phyloP scores from a whole-genome alignment of 2,113 vertebrate genomes.

The Bubo blakistoni region DNA sequence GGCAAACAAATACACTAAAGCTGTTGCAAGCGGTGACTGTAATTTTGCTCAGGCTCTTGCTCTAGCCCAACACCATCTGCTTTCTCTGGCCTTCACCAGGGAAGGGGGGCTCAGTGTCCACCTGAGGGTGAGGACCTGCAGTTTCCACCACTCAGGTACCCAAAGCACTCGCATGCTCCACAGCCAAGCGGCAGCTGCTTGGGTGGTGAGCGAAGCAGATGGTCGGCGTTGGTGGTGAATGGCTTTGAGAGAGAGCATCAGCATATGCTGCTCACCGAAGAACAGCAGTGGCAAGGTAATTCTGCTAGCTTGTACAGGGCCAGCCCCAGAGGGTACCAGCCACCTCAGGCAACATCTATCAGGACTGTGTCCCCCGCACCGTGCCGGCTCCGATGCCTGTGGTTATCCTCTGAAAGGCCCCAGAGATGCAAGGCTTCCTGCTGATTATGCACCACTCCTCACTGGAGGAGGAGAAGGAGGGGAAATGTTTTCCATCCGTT shows the following conservation, averaged over 20 bases:
- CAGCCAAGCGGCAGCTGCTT: not conserved
- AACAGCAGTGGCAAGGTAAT: not conserved
- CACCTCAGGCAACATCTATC: not conserved
- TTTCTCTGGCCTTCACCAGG: not conserved
- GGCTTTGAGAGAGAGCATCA: not conserved
- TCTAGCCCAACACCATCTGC: not conserved
- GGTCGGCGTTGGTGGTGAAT: not conserved
- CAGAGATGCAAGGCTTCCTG: not conserved
- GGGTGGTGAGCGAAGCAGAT: not conserved
- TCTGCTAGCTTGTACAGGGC: not conserved
- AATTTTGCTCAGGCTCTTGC: not conserved
- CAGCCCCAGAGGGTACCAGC: not conserved
- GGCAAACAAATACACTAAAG: not conserved
- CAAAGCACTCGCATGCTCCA: fast-evolving
- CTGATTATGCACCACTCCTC: not conserved
- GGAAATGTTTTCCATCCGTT: not conserved
- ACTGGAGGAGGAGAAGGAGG: not conserved
- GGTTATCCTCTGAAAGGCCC: not conserved
- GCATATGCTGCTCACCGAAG: not conserved
- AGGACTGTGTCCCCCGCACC: not conserved
- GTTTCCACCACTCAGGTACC: not conserved
- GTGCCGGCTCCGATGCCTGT: not conserved
- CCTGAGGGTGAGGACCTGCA: not conserved
- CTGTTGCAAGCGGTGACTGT: not conserved
- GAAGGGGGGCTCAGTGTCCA: not conserved